Percentiles rank a stretch among this genome's conserved stretches.
Conservation (phyloP, 2,888 invertebrate species). For the Pachycephus smyrnensis region DNA sequence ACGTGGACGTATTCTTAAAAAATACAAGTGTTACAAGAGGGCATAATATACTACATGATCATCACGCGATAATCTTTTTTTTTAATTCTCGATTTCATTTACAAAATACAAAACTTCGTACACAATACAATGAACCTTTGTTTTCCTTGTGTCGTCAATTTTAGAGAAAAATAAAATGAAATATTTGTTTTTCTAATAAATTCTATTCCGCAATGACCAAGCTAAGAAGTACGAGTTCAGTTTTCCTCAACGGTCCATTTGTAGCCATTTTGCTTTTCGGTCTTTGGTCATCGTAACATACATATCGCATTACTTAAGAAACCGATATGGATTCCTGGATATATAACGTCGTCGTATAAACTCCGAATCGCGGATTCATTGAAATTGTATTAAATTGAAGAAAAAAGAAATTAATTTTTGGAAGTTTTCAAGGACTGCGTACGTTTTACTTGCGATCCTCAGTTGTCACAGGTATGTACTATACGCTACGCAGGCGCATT, state of each 20-base stretch:
- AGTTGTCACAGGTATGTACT: not conserved
- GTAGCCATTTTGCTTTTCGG: not conserved
- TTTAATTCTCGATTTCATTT: not conserved
- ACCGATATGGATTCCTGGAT: not conserved
- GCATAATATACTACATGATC: not conserved
- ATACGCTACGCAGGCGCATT: slow-evolving; percentile 27
- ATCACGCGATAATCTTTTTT: not conserved
- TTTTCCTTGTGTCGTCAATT: not conserved
- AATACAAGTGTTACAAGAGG: not conserved
- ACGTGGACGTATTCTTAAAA: not conserved
- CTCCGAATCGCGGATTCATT: not conserved
- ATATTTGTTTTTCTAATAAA: not conserved
- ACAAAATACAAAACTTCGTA: not conserved
- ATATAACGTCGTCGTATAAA: not conserved
- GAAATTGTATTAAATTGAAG: not conserved
- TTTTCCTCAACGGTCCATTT: not conserved
- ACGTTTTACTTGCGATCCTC: not conserved
- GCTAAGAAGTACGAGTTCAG: not conserved
- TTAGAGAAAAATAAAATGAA: no score
- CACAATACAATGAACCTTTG: no score
- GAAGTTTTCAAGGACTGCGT: not conserved
- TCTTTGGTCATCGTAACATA: not conserved
- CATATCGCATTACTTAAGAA: not conserved
- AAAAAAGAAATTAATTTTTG: not conserved
- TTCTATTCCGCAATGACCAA: not conserved